phyloP scores from a whole-genome alignment of 2,113 vertebrate genomes.

The Odocoileus virginianus region DNA sequence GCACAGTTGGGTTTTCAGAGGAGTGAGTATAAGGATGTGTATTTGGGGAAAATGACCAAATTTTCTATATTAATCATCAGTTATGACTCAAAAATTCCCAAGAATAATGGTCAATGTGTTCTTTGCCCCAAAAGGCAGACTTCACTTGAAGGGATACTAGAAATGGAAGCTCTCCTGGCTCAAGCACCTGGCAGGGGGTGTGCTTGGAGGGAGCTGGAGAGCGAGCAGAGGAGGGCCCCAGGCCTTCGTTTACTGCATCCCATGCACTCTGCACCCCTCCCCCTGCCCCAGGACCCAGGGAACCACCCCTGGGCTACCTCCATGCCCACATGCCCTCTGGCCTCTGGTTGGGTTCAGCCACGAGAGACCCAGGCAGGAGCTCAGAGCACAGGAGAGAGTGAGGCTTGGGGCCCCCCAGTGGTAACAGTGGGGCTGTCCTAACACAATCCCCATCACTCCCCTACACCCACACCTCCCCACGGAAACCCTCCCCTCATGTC shows the following conservation, averaged over 20 bases:
- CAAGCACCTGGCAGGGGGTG: rapidly evolving
- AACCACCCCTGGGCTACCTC: neutral
- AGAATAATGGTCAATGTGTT: neutral
- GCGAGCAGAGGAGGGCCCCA: neutral
- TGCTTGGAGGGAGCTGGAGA: neutral
- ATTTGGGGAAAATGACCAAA: neutral
- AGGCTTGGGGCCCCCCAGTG: neutral
- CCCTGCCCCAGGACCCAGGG: neutral
- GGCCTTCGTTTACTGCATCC: neutral
- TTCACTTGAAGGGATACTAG: neutral
- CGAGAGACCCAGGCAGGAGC: neutral
- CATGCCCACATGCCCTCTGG: neutral
- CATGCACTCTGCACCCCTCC: too few species aligned
- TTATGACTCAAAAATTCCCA: neutral
- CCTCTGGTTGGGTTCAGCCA: neutral
- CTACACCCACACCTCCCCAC: neutral
- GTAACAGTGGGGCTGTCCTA: too few species aligned
- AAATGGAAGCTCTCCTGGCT: neutral
- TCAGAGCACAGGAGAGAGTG: neutral
- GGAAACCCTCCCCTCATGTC: neutral
- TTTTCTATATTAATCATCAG: neutral
- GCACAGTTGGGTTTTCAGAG: neutral
- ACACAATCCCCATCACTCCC: neutral
- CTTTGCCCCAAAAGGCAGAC: neutral
- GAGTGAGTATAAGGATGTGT: neutral